Evolutionary conservation across 2,797 vertebrate genomes (phyloP).

Genomic region (Thaleichthys pacificus): DNA sequence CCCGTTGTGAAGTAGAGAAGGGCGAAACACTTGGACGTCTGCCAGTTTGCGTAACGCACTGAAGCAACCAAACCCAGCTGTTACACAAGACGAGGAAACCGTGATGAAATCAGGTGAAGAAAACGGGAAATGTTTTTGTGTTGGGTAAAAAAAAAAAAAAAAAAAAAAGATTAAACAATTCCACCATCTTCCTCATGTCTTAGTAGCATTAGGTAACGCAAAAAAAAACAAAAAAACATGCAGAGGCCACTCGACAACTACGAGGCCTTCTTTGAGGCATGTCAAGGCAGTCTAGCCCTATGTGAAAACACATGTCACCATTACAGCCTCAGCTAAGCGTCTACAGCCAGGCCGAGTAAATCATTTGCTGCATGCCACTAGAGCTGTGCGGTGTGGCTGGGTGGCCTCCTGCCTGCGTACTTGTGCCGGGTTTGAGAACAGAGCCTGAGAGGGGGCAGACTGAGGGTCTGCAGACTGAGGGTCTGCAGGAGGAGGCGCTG

Average conservation of each 20-base stretch:
- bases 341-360: slow-evolving; percentile 39
- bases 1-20: no score
- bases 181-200: slow-evolving; percentile 6
- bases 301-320: no score
- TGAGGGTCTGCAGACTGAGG: slow-evolving; percentile 95
- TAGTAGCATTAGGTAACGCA: no score
- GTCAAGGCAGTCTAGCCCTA: no score
- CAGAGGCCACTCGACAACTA: background rate
- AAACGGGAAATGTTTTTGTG: no score
- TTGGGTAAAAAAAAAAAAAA: no score
- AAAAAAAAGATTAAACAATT: background rate
- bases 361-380: slow-evolving; percentile 62
- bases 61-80: no score
- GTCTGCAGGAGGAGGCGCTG: slow-evolving; percentile 92
- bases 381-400: slow-evolving; percentile 33
- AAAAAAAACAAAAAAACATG: slow-evolving; percentile 38
- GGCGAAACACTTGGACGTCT: no score
- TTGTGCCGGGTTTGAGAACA: slow-evolving; percentile 97
- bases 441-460: slow-evolving; percentile 95
- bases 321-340: background rate
- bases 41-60: no score
- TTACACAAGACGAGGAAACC: no score
- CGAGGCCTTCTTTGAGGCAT: background rate
- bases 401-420: slow-evolving; percentile 81
- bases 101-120: no score